These are phyloP conservation scores for Lepilemur septentrionalis DNA, from an alignment of 2,797 vertebrate genomes.

Conservation along the genomic window DNA sequence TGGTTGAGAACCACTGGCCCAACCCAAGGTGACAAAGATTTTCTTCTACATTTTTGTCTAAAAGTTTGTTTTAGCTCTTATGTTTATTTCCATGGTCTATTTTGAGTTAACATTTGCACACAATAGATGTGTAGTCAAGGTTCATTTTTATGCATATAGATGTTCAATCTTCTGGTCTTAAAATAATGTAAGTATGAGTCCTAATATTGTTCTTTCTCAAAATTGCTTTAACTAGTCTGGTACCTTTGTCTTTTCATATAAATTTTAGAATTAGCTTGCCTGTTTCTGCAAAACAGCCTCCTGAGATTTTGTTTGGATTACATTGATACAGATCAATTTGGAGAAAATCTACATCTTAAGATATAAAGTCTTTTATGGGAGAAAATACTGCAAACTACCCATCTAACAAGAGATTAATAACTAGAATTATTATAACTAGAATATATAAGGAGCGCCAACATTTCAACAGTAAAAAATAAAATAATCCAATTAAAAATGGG, in stretches of 20 bases:
- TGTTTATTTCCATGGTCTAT: not conserved
- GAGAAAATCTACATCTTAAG: not conserved
- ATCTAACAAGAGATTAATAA: not conserved
- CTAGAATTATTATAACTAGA: not conserved
- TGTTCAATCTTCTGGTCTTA: not conserved
- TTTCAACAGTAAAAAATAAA: not conserved
- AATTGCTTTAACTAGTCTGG: not conserved
- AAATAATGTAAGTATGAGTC: not conserved
- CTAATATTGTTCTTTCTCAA: not conserved
- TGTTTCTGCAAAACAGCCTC: not conserved
- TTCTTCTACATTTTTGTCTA: not conserved
- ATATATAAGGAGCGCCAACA: not conserved
- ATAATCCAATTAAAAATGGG: no score
- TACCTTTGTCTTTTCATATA: not conserved
- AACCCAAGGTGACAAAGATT: not conserved
- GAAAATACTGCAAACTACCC: not conserved
- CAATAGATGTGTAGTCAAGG: not conserved
- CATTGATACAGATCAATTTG: not conserved
- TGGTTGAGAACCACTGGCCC: not conserved
- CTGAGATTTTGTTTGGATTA: not conserved
- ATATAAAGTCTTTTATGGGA: not conserved
- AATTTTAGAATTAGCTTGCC: not conserved
- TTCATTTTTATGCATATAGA: not conserved
- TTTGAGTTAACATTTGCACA: not conserved
- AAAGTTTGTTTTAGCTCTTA: not conserved